A percentile compares a stretch with the other conserved stretches of the same genome.
Evolutionary conservation across 2,797 vertebrate species (phyloP).

Genomic region (Danio aesculapii): DNA sequence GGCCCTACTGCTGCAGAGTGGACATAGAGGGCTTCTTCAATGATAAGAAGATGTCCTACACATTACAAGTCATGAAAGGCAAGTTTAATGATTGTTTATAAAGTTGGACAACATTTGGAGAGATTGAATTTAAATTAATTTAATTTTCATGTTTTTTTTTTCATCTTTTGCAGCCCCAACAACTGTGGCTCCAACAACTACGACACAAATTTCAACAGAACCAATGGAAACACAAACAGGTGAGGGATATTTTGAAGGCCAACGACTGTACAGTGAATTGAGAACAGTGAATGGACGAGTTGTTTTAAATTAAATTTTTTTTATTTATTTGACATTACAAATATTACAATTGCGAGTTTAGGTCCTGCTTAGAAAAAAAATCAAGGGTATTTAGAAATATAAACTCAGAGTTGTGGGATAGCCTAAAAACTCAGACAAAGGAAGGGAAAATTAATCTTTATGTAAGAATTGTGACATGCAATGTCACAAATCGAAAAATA

Average conservation of each 20-base stretch:
- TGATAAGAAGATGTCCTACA: constrained; percentile 81
- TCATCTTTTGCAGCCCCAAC: constrained; percentile 49
- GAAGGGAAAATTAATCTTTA: no score
- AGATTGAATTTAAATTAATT: neutral
- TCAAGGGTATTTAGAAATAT: no score
- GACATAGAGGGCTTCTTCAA: constrained; percentile 82
- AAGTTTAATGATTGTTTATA: constrained; percentile 38
- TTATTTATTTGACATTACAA: no score
- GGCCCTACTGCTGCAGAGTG: constrained; percentile 81
- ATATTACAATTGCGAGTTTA: no score
- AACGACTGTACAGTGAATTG: no score
- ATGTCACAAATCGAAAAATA: no score
- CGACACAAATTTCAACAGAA: constrained; percentile 30
- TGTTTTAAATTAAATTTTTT: no score
- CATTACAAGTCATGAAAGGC: constrained; percentile 79
- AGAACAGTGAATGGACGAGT: no score
- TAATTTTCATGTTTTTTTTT: constrained; percentile 2
- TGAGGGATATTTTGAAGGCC: constrained; percentile 29
- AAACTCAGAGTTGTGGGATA: no score
- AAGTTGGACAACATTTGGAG: neutral
- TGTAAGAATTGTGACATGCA: no score
- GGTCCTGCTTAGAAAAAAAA: no score
- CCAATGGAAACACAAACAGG: constrained; percentile 49
- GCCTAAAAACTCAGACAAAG: no score
- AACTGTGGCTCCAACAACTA: constrained; percentile 42